phyloP scores from a whole-genome alignment of 1,140 invertebrate genomes.

The Pseudoatta argentina region DNA sequence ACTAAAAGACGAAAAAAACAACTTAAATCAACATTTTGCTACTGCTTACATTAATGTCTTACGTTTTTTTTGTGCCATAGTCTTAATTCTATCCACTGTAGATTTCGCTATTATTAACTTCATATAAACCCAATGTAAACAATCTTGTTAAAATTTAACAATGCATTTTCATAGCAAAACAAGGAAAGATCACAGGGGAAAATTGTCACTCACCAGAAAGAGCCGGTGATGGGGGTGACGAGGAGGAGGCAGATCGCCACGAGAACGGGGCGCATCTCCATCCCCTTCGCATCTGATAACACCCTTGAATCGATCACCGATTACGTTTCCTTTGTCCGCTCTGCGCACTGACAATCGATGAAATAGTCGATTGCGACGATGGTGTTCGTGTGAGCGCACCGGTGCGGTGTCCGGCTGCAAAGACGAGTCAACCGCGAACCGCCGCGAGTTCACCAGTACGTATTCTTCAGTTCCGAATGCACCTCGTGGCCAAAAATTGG shows the following conservation, averaged over 20 bases:
- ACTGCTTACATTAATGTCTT: too few relatives aligned
- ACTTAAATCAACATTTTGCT: too few relatives aligned
- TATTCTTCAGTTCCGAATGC: neutral
- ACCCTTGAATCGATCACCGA: constrained; percentile 67
- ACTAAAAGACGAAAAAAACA: too few relatives aligned
- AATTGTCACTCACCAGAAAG: constrained; percentile 88
- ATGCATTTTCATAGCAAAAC: neutral
- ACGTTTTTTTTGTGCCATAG: too few relatives aligned
- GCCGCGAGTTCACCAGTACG: neutral
- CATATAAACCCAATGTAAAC: neutral
- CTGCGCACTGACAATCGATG: constrained; percentile 31
- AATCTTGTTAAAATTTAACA: neutral
- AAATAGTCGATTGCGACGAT: neutral
- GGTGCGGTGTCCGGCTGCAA: neutral
- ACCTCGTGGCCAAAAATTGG: constrained; percentile 34
- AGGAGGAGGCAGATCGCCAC: constrained; percentile 89
- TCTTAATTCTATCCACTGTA: neutral
- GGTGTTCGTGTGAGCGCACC: neutral
- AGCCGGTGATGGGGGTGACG: constrained; percentile 89
- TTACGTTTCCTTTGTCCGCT: constrained; percentile 38
- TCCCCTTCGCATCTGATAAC: constrained; percentile 82
- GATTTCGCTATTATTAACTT: neutral
- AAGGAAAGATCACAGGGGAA: neutral
- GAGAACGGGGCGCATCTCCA: constrained; percentile 89
- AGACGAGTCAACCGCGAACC: constrained; percentile 8